Conservation (phyloP, 2,797 vertebrate species). For the Enteromius trimaculatus region DNA sequence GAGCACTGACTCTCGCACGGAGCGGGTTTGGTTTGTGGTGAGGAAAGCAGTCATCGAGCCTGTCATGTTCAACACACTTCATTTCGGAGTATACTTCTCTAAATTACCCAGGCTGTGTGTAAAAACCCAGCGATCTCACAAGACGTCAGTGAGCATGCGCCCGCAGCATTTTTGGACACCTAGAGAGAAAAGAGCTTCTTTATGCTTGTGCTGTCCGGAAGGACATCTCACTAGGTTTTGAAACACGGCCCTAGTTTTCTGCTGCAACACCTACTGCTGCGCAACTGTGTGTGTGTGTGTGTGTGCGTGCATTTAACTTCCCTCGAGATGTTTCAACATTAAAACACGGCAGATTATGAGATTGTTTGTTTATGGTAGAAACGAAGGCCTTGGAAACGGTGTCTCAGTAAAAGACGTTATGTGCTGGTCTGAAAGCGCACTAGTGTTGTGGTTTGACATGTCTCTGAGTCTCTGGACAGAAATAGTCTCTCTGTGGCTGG, state of each 20-base stretch:
- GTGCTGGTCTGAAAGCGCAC: neutral
- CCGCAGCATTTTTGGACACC: no score
- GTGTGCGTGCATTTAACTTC: neutral
- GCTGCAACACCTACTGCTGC: neutral
- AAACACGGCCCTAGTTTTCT: neutral
- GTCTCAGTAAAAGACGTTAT: neutral
- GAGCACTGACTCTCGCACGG: constrained; percentile 36
- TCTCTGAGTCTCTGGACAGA: no score
- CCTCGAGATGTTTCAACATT: neutral
- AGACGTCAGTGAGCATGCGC: neutral
- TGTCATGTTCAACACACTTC: constrained; percentile 6
- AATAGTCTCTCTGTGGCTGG: neutral
- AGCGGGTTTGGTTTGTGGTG: constrained; percentile 28
- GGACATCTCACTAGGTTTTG: neutral
- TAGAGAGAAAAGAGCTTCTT: neutral
- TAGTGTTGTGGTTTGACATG: constrained; percentile 27
- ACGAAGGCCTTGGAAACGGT: neutral
- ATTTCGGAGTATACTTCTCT: neutral
- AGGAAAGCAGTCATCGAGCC: neutral
- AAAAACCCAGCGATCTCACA: neutral
- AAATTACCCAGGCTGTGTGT: neutral
- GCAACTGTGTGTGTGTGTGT: neutral
- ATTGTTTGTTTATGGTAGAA: neutral
- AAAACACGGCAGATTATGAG: neutral
- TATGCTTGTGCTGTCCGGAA: neutral